Percentiles rank a stretch among this genome's conserved stretches.
These are phyloP conservation scores for Peromyscus attwateri DNA, from an alignment of 2,797 vertebrate genomes.

Conservation along the genomic window DNA sequence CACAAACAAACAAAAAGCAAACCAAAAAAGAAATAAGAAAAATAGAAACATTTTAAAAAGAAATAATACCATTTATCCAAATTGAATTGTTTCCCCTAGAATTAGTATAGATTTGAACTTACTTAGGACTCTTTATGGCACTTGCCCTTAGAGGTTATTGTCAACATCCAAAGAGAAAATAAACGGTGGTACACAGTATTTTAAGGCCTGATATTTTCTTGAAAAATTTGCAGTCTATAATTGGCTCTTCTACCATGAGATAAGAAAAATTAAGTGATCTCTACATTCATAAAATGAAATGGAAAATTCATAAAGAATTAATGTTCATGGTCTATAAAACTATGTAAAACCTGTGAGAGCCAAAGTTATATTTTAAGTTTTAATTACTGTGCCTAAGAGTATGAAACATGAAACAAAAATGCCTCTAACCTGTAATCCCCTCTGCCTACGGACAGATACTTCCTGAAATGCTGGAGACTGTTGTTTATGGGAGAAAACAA, in stretches of 20 bases:
- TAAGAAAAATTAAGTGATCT: neutral
- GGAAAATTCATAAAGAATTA: neutral
- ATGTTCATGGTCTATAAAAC: slow-evolving; percentile 28
- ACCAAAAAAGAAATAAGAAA: neutral
- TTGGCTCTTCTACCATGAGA: neutral
- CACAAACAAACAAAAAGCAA: neutral
- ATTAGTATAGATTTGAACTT: slow-evolving; percentile 13
- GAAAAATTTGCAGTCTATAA: slow-evolving; percentile 53
- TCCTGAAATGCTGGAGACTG: neutral
- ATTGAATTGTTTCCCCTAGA: neutral
- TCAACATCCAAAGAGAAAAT: slow-evolving; percentile 19
- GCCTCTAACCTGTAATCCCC: neutral
- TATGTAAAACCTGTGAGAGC: neutral
- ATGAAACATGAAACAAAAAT: neutral
- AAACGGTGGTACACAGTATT: neutral
- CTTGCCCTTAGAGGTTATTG: neutral
- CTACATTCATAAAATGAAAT: slow-evolving; percentile 12
- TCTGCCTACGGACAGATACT: neutral
- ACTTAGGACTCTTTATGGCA: neutral
- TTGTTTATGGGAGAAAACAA: neutral
- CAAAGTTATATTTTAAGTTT: neutral
- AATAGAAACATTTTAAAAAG: neutral
- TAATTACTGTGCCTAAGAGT: neutral
- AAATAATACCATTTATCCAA: neutral
- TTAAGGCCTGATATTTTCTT: neutral